Percentiles rank a stretch among this genome's conserved stretches.
These are phyloP conservation scores for Plebejus melissa DNA, from an alignment of 2,888 invertebrate species.

Conservation along the genomic window DNA sequence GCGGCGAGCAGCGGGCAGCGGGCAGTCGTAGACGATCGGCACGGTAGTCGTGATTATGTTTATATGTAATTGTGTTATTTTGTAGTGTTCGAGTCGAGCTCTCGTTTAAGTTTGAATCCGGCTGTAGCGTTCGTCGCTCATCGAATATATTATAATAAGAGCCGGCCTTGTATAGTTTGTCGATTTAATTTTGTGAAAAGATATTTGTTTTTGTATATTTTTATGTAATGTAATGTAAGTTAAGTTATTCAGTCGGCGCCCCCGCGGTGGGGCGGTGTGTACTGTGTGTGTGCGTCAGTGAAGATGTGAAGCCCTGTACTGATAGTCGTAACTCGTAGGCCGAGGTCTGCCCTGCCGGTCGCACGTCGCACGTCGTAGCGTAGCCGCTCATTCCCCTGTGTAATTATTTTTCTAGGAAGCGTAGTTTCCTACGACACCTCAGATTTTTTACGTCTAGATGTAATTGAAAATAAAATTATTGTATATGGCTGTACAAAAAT, in stretches of 20 bases:
- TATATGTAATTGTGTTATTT: constrained; percentile 58
- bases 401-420: constrained; percentile 78
- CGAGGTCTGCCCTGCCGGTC: constrained; percentile 75
- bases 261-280: constrained; percentile 43
- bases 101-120: constrained; percentile 76
- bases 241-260: constrained; percentile 71
- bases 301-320: constrained; percentile 76
- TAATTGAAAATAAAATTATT: constrained; percentile 80
- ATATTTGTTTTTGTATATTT: constrained; percentile 79
- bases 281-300: constrained; percentile 51
- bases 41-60: constrained; percentile 74
- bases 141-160: constrained; percentile 73
- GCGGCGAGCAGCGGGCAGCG: constrained; percentile 71
- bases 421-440: constrained; percentile 77
- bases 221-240: constrained; percentile 71
- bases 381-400: constrained; percentile 76
- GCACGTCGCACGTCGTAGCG: constrained; percentile 75
- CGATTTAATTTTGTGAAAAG: constrained; percentile 76
- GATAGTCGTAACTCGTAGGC: constrained; percentile 72
- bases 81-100: constrained; percentile 73
- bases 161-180: constrained; percentile 75
- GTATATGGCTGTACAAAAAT: constrained; percentile 80
- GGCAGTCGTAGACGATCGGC: constrained; percentile 78
- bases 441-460: constrained; percentile 78
- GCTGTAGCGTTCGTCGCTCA: constrained; percentile 73